Evolutionary conservation across 2,888 invertebrate genomes (phyloP).

Genomic region (Itoplectis maculator): DNA sequence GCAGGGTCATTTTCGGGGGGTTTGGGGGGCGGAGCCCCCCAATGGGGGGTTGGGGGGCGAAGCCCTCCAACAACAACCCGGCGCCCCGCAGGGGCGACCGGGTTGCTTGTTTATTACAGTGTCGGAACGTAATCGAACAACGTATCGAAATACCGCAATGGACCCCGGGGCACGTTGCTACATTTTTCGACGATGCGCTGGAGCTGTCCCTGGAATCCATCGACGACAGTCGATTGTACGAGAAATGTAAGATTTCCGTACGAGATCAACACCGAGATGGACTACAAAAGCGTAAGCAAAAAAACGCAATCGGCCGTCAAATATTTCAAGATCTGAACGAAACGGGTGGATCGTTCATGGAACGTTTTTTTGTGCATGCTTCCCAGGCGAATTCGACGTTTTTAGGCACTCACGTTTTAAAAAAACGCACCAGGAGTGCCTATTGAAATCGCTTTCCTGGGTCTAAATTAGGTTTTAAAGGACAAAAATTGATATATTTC

Average conservation of each 20-base stretch:
- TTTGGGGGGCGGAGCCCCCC: too few species aligned
- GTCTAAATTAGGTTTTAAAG: too few species aligned
- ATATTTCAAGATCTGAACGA: conserved; percentile 2
- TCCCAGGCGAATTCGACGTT: too few species aligned
- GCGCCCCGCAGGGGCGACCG: too few species aligned
- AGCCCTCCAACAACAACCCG: too few species aligned
- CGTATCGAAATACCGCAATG: neutral
- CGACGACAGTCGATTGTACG: conserved; percentile 4
- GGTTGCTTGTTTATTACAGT: neutral
- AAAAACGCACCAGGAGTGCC: too few species aligned
- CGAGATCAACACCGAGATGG: neutral
- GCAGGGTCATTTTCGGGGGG: too few species aligned
- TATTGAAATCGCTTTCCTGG: too few species aligned
- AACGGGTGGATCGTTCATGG: neutral
- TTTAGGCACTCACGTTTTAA: too few species aligned
- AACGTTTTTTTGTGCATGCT: neutral
- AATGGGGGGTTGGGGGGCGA: too few species aligned
- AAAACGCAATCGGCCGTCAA: neutral
- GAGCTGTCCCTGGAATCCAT: conserved; percentile 16
- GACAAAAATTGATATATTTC: too few species aligned
- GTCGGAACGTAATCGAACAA: neutral
- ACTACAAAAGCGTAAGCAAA: neutral
- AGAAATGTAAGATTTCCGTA: conserved; percentile 16
- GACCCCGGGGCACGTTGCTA: neutral
- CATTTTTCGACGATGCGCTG: conserved; percentile 7